These are phyloP conservation scores for Sebastes minor DNA, from an alignment of 2,797 vertebrate species.

Conservation along the genomic window DNA sequence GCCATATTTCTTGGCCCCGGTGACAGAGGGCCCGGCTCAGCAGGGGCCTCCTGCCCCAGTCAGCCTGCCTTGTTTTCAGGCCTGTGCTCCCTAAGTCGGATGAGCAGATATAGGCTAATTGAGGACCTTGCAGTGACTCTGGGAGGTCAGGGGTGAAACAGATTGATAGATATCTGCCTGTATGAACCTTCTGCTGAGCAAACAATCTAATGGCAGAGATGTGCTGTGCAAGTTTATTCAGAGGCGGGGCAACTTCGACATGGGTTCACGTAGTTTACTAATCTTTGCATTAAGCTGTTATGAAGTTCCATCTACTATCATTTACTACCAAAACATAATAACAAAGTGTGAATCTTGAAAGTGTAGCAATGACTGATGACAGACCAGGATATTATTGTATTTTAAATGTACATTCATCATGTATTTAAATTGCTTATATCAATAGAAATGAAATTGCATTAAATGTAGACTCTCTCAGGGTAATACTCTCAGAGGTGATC, in stretches of 20 bases:
- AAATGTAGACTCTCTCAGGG: background rate
- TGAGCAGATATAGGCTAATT: constrained; percentile 49
- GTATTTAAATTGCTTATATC: background rate
- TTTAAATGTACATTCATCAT: background rate
- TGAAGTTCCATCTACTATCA: background rate
- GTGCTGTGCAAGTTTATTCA: constrained; percentile 12
- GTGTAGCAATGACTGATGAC: background rate
- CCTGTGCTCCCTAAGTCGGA: constrained; percentile 38
- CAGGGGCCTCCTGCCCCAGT: constrained; percentile 41
- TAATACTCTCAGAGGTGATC: background rate
- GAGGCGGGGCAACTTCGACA: background rate
- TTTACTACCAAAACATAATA: background rate
- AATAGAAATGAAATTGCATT: background rate
- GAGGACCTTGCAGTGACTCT: constrained; percentile 63
- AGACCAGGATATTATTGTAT: background rate
- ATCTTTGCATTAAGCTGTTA: background rate
- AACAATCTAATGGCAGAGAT: constrained; percentile 37
- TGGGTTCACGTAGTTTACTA: background rate
- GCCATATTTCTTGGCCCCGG: constrained; percentile 55
- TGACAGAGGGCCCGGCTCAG: constrained; percentile 60
- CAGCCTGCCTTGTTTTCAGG: constrained; percentile 34
- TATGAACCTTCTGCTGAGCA: constrained; percentile 49
- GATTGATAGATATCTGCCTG: constrained; percentile 54
- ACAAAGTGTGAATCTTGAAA: background rate
- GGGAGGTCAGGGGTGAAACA: constrained; percentile 64